Conservation (phyloP, 2,113 vertebrate genomes). For the Corythoichthys haematopterus region DNA sequence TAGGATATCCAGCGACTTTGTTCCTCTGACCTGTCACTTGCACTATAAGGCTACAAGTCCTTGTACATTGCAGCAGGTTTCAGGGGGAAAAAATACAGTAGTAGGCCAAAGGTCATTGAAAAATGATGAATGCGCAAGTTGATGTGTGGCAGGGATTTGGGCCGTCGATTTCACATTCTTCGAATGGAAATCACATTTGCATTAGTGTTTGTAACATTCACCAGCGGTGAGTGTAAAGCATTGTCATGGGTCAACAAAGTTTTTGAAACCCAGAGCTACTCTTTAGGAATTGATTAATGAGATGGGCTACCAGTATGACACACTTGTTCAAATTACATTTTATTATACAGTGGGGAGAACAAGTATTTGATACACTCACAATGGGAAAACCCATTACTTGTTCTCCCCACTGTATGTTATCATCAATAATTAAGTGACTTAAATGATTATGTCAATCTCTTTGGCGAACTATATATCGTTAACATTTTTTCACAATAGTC, state of each 20-base stretch:
- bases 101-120: slow-evolving; percentile 59
- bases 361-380: no score
- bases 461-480: no score
- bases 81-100: slow-evolving; percentile 52
- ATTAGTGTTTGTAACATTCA: slow-evolving; percentile 17
- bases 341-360: no score
- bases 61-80: slow-evolving; percentile 24
- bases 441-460: no score
- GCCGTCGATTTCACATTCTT: slow-evolving; percentile 66
- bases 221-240: slow-evolving; percentile 9
- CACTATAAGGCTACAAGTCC: slow-evolving; percentile 19
- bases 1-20: slow-evolving; percentile 25
- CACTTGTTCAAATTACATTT: slow-evolving; percentile 3
- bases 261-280: not conserved
- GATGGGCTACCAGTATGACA: not conserved
- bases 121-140: slow-evolving; percentile 72
- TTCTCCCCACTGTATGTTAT: no score
- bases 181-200: slow-evolving; percentile 31
- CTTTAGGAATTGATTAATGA: not conserved
- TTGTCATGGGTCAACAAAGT: not conserved
- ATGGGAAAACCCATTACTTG: no score
- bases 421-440: no score
- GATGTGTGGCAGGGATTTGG: slow-evolving; percentile 56
- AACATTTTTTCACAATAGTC: no score
- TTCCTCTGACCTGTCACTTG: slow-evolving; percentile 19